Percentiles rank a stretch among this genome's conserved stretches.
phyloP scores from a whole-genome alignment of 2,797 vertebrate species.

The Mycteria americana region DNA sequence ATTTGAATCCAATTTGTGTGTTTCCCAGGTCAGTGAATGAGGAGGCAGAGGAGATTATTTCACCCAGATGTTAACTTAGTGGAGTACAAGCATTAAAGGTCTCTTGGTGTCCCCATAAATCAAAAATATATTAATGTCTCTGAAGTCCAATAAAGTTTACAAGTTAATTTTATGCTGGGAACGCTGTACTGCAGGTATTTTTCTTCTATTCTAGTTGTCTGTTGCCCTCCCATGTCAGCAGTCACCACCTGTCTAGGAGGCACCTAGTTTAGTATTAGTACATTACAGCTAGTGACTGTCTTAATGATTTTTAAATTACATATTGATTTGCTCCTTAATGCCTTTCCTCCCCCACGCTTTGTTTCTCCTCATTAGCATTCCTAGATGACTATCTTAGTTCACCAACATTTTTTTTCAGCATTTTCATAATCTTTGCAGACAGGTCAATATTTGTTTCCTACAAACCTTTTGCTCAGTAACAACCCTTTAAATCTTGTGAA shows the following conservation, averaged over 20 bases:
- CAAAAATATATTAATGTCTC: neutral
- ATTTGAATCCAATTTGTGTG: neutral
- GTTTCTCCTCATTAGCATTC: neutral
- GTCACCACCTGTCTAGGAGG: neutral
- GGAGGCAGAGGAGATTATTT: neutral
- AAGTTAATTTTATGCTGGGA: neutral
- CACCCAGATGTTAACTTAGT: neutral
- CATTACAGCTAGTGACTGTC: neutral
- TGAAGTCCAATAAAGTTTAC: neutral
- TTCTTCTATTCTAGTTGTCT: neutral
- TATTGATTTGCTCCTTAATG: slow-evolving; percentile 22
- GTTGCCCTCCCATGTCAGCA: neutral
- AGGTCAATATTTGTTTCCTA: neutral
- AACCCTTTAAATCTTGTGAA: neutral
- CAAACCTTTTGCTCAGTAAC: neutral
- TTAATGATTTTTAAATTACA: slow-evolving; percentile 27
- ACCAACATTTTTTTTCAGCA: neutral
- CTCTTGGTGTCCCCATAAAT: neutral
- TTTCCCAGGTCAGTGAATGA: neutral
- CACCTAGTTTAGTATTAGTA: neutral
- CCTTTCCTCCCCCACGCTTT: neutral
- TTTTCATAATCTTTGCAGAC: neutral
- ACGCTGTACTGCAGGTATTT: neutral
- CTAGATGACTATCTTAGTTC: neutral
- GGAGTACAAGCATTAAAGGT: neutral